These are phyloP conservation scores for Lophotriccus pileatus DNA, from an alignment of 2,797 vertebrate species.

Conservation along the genomic window DNA sequence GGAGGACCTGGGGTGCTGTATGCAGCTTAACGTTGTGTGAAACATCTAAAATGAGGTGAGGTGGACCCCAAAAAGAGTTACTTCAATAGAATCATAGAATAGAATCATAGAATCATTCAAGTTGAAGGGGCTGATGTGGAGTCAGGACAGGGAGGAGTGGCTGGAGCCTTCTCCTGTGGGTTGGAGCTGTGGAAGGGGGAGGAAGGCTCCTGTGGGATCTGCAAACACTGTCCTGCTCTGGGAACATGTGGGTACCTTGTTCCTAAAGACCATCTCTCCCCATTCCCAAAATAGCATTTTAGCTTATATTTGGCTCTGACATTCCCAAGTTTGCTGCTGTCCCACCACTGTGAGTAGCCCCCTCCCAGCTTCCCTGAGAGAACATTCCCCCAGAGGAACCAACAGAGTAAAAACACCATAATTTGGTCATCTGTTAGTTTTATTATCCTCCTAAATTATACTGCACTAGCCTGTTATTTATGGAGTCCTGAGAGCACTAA, in stretches of 20 bases:
- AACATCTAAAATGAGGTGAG: neutral
- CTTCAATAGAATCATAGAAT: accelerated
- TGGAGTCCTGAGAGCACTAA: neutral
- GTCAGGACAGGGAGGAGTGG: accelerated
- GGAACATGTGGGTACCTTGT: accelerated
- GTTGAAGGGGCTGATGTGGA: neutral
- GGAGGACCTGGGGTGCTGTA: neutral
- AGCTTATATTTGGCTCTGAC: accelerated
- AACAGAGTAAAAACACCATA: accelerated
- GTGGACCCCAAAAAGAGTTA: neutral
- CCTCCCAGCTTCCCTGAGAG: accelerated
- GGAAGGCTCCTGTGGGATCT: accelerated
- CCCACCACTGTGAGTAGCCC: neutral
- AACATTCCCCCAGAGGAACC: neutral
- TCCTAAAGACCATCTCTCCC: neutral
- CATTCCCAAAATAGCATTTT: accelerated
- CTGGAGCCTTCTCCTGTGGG: accelerated
- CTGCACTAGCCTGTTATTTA: neutral
- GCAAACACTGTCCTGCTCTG: accelerated
- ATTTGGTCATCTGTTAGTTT: neutral
- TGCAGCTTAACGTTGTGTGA: neutral
- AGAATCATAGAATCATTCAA: accelerated
- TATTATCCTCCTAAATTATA: neutral
- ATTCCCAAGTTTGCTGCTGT: neutral
- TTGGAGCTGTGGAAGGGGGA: accelerated